Conservation (phyloP, 2,113 vertebrate genomes). For the Anas platyrhynchos region DNA sequence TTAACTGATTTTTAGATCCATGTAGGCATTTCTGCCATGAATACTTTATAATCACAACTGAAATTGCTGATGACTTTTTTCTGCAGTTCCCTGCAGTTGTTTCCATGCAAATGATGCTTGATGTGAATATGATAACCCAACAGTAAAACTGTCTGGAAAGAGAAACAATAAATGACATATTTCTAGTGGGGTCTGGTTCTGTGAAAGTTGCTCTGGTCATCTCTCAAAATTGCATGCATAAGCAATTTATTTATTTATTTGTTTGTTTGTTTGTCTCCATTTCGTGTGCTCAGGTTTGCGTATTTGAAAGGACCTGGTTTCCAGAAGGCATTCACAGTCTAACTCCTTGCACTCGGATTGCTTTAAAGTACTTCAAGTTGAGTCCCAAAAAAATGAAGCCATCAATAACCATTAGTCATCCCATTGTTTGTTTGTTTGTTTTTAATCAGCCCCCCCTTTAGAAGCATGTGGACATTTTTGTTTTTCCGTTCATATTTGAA, state of each 20-base stretch:
- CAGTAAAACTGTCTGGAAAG: not conserved
- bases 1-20: not conserved
- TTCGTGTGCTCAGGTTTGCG: not conserved
- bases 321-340: not conserved
- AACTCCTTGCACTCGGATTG: not conserved
- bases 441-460: not conserved
- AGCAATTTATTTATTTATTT: too few relatives aligned
- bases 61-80: not conserved
- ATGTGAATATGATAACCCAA: not conserved
- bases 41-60: not conserved
- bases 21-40: not conserved
- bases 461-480: not conserved
- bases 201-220: not conserved
- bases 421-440: not conserved
- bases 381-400: not conserved
- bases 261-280: not conserved
- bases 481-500: not conserved
- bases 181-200: not conserved
- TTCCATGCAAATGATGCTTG: fast-evolving
- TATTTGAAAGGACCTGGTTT: not conserved
- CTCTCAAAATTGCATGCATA: not conserved
- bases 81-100: not conserved
- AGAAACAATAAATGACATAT: not conserved
- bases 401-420: not conserved
- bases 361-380: not conserved